Evolutionary conservation across 2,113 vertebrate species (phyloP), one percentile per base, ranked within the genome.

Genomic region (Mesoclemmys tuberculata): DNA sequence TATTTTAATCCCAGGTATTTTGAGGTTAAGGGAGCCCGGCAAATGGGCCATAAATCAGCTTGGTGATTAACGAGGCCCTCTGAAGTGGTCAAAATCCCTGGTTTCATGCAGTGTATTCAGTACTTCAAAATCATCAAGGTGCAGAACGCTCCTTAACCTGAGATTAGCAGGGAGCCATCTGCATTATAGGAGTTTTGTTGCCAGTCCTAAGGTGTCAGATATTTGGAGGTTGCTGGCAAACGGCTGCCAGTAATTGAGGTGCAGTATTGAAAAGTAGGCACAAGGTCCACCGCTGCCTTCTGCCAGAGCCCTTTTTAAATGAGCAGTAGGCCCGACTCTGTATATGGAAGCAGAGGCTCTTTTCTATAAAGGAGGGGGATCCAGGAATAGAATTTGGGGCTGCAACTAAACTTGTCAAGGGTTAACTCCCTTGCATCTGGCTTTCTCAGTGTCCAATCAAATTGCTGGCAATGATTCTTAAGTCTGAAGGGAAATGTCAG

Each of bases 221-320:
- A 46, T 16, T 9, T 13, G 3, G 10, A 1, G 1, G 52, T 0
- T 3, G 52, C 44, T 84, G 35, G 48, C 22, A 46, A n/a, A 11
- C 0, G 0, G 8, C 27, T 38, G 4, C 10, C 0, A 2, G 14
- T 44, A 24, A 46, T 61, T 55, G 31, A 16, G 31, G 0, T 24
- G 27, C 27, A 41, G 18, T 19, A 9, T 29, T 46, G 38, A 41
- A 29, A 29, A 56, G 1, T 83, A 44, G 31, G 10, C 11, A 0
- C 29, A 56, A 10, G 74, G 24, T 41, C 41, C 74, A 46, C 6
- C 11, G 19, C 22, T 75, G 22, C 71, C n/a, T 41, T 77, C 24
- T 75, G 24, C 8, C 26, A 8, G 74, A 44, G 11, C 6, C 26
- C 5, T 21, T 26, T 75, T 44, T 75, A 75, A 75, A 44, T 26